Conservation (phyloP, 1,140 invertebrate species). For the Drosophila ananassae region DNA sequence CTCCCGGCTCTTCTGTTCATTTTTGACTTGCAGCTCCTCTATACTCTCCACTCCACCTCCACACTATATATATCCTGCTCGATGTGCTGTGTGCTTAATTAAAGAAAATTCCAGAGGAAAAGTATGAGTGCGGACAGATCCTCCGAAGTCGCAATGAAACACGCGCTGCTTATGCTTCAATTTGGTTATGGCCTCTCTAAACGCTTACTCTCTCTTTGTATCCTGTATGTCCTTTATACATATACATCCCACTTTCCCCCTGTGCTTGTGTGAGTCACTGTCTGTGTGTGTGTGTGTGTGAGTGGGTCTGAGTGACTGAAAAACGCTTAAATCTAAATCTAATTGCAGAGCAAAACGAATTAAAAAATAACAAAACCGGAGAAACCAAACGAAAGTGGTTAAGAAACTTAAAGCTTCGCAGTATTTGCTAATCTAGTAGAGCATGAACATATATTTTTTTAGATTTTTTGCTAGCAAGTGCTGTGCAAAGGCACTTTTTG, state of each 20-base stretch:
- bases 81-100: constrained; percentile 77
- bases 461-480: constrained; percentile 36
- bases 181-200: constrained; percentile 70
- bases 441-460: constrained; percentile 48
- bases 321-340: constrained; percentile 46
- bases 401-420: constrained; percentile 82
- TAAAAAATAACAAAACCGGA: constrained; percentile 28
- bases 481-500: constrained; percentile 41
- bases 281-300: constrained; percentile 17
- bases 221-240: constrained; percentile 11
- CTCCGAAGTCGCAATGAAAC: constrained; percentile 56
- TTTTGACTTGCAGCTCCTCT: constrained; percentile 74
- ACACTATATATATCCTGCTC: constrained; percentile 31
- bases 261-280: constrained; percentile 3
- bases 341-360: constrained; percentile 60
- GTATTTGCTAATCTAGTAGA: constrained; percentile 81
- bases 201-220: constrained; percentile 49
- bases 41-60: constrained; percentile 34
- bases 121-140: constrained; percentile 37
- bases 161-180: constrained; percentile 75
- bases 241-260: constrained; percentile 24
- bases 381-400: constrained; percentile 39
- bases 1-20: constrained; percentile 33
- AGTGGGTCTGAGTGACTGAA: constrained; percentile 10
- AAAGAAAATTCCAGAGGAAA: constrained; percentile 44